A percentile compares a stretch with the other conserved stretches of the same genome.
phyloP scores from a whole-genome alignment of 30 jellyfish, hydroid and myxozoan genomes.

The Chrysaora quinquecirrha region DNA sequence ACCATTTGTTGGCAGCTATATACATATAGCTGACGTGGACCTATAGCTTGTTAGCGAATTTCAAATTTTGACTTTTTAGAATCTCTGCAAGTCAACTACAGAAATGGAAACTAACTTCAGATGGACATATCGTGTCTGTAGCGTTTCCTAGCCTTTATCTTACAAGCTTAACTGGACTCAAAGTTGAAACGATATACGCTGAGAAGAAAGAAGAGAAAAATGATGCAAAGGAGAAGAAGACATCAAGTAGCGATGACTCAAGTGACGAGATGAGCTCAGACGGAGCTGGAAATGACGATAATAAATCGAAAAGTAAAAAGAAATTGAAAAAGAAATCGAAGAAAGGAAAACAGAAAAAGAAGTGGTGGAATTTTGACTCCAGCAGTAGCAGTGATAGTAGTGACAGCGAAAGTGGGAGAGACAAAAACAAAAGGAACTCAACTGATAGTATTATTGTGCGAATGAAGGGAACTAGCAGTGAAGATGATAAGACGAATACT shows the following conservation, averaged over 20 bases:
- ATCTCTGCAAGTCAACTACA: neutral
- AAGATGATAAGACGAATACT: slow-evolving; percentile 13
- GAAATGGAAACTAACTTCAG: slow-evolving; percentile 80
- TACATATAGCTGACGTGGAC: too few relatives aligned
- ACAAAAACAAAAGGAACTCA: slow-evolving; percentile 13
- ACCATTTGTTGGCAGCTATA: too few relatives aligned
- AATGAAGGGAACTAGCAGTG: slow-evolving; percentile 65
- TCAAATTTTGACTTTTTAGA: neutral
- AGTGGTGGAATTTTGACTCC: slow-evolving; percentile 58
- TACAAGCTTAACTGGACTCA: slow-evolving; percentile 21
- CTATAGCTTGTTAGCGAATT: too few relatives aligned
- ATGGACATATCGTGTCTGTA: slow-evolving; percentile 70
- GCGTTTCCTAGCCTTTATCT: slow-evolving; percentile 20
- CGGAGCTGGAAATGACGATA: neutral
- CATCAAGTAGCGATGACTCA: slow-evolving; percentile 6
- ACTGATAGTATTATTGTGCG: slow-evolving; percentile 39
- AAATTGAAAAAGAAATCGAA: slow-evolving; percentile 12
- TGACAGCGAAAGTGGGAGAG: slow-evolving; percentile 15
- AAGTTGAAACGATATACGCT: slow-evolving; percentile 1
- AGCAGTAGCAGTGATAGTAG: slow-evolving; percentile 44
- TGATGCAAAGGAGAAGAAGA: neutral
- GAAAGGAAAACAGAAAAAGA: slow-evolving; percentile 44
- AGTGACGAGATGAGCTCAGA: slow-evolving; percentile 14
- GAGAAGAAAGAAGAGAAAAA: neutral
- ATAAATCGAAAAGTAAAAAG: slow-evolving; percentile 5